These are phyloP conservation scores for Neoniphon sammara DNA, from an alignment of 2,797 vertebrate genomes.

Conservation along the genomic window DNA sequence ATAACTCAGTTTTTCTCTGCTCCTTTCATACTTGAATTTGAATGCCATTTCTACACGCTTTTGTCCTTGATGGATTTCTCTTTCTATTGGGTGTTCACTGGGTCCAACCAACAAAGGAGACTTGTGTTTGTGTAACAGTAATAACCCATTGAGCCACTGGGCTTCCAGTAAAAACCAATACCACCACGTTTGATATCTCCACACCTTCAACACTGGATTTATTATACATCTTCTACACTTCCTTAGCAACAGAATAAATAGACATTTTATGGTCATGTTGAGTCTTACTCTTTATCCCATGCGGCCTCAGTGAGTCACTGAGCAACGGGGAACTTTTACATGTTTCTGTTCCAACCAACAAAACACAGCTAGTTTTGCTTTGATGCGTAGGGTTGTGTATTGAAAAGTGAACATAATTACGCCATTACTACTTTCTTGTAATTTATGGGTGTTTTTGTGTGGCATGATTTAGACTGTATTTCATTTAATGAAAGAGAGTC, in stretches of 20 bases:
- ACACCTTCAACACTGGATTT: conserved; percentile 10
- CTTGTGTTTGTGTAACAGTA: conserved; percentile 1
- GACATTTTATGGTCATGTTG: conserved; percentile 9
- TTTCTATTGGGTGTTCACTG: neutral
- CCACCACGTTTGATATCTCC: neutral
- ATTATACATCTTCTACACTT: conserved; percentile 19
- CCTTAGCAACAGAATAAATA: conserved; percentile 39
- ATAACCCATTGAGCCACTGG: neutral
- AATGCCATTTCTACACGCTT: neutral
- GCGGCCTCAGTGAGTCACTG: conserved; percentile 41
- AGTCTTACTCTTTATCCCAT: conserved; percentile 19
- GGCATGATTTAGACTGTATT: too few relatives aligned
- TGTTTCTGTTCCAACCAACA: conserved; percentile 25
- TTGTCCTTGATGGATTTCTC: conserved; percentile 2
- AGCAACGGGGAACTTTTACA: conserved; percentile 1
- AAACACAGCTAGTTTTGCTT: conserved; percentile 3
- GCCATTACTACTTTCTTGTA: neutral
- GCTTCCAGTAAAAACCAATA: neutral
- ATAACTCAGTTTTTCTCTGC: neutral
- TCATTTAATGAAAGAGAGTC: too few relatives aligned
- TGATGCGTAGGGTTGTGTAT: neutral
- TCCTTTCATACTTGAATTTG: conserved; percentile 10
- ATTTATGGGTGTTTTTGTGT: conserved; percentile 10
- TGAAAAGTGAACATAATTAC: neutral
- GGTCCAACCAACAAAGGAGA: neutral